Base-by-base conservation (phyloP, 2,113 vertebrate genomes). In the Psettodes erumei region DNA sequence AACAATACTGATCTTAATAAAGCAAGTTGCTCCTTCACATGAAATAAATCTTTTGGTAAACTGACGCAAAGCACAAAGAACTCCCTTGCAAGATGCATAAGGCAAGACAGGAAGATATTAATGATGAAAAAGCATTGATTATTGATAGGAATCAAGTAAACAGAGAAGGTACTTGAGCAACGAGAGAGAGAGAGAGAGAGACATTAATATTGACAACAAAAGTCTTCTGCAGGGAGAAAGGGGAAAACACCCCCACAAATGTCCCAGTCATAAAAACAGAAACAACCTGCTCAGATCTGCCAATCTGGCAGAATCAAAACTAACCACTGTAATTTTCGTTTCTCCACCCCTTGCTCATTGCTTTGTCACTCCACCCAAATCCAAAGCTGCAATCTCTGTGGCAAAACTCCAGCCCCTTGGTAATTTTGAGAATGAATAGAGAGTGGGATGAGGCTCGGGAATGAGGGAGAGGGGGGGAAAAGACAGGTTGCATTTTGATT, bases 351-450 rank as follows among this genome's bases (percentile, higher is more conserved):
- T 40, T 33, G n/a, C 62, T 67, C 55, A 71, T 66, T 60, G 53
- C 75, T 76, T 71, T 81, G 62, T 82, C 71, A 71, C 58, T 82
- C 33, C 6, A 55, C 45, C 40, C 48, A 81, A 65, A 71, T 71
- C 47, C 18, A 69, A 66, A 65, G 50, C 64, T 76, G 50, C 75
- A 81, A 71, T 54, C 66, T 84, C 71, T 60, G 42, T 58, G 30
- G 59, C 60, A 71, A 88, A 82, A 89, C 77, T 75, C 54, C n/a
- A 70, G 45, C 25, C 67, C 37, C 16, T 54, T 58, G 71, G 75
- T 87, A 71, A 80, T 88, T 84, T 75, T 56, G 56, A 81, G 50
- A 80, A 78, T 71, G 80, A 86, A 89, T 67, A 75, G 73, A 42
- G 63, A 81, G 71, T 56, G 35, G 38, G 64, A 80, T 53, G 74